Percentiles rank a stretch among this genome's conserved stretches.
These are phyloP conservation scores for Ophioninae sp. DNA, from an alignment of 2,888 invertebrate genomes.

Conservation along the genomic window DNA sequence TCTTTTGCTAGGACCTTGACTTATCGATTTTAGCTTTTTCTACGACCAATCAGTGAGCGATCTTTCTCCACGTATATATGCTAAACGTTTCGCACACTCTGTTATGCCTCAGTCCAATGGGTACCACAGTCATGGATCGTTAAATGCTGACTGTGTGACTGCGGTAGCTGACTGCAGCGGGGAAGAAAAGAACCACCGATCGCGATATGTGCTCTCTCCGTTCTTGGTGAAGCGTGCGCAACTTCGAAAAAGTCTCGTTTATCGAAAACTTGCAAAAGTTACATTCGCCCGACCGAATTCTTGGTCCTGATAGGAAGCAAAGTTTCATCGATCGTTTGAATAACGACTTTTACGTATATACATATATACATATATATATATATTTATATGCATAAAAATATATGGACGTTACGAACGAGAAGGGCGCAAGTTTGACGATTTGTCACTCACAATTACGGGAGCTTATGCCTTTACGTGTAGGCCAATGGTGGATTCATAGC, in stretches of 20 bases:
- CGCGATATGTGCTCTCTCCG: slow-evolving; percentile 9
- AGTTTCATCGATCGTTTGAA: slow-evolving; percentile 65
- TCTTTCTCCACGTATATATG: neutral
- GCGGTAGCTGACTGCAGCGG: slow-evolving; percentile 47
- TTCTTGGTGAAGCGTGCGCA: slow-evolving; percentile 13
- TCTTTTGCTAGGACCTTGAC: too few relatives aligned
- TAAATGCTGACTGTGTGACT: slow-evolving; percentile 44
- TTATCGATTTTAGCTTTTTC: neutral
- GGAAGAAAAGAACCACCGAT: slow-evolving; percentile 14
- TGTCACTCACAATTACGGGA: slow-evolving; percentile 3
- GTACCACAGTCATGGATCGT: slow-evolving; percentile 46
- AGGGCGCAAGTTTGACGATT: neutral
- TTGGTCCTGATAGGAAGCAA: slow-evolving; percentile 34
- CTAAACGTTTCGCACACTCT: neutral
- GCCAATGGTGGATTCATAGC: slow-evolving; percentile 14
- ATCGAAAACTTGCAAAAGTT: slow-evolving; percentile 53
- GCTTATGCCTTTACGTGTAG: slow-evolving; percentile 14
- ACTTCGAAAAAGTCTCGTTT: slow-evolving; percentile 49
- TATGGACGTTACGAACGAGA: neutral
- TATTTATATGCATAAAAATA: neutral
- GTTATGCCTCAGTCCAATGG: neutral
- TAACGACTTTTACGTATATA: slow-evolving; percentile 10
- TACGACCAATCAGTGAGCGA: slow-evolving; percentile 1
- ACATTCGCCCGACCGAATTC: slow-evolving; percentile 28
- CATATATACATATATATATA: neutral